Evolutionary conservation across 2,888 invertebrate genomes (phyloP), one percentile per base, ranked within the genome.

Genomic region (Gortyna flavago): DNA sequence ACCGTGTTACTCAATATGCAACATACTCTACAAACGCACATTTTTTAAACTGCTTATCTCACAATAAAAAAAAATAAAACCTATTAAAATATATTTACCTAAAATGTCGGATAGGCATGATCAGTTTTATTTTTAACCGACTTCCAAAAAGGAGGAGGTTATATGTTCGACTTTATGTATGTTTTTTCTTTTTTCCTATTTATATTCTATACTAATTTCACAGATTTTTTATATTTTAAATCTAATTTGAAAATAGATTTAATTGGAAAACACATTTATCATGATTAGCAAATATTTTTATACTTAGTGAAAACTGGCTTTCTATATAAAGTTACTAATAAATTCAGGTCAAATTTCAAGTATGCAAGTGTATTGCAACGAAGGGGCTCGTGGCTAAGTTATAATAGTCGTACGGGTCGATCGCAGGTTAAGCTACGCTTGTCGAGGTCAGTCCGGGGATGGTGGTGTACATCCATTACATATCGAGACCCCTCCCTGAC

Each of bases 1-100:
- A 48, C 65, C 51, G 16, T 59, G 3, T 81, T 59, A 51, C 41
- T 79, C 66, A 79, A 66, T 79, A 79, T 82, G 82, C 79, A 82
- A 82, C 66, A 79, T 75, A 79, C 77, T 44, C 44, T 67, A n/a
- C 25, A 35, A 41, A 51, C 18, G 35, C 29, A 54, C 51, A 5
- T n/a, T 16, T 32, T 75, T 65, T 51, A 29, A 3, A 57, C 21
- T 9, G 21, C 6, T 11, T 29, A 59, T 21, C 13, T 62, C 2
- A 2, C 32, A 6, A 5, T 16, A 51, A 48, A 32, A 74, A 73
- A 38, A 48, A 51, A 75, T 18, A 48, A 16, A n/a, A 35, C 35
- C 35, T 35, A 38, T n/a, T 64, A 54, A 68, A 38, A 57, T 59
- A 69, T 38, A 38, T n/a, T 21, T 72, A 18, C 29, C n/a, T 54